Conservation (phyloP, 2,113 vertebrate species). For the Paraplagusia blochii region DNA sequence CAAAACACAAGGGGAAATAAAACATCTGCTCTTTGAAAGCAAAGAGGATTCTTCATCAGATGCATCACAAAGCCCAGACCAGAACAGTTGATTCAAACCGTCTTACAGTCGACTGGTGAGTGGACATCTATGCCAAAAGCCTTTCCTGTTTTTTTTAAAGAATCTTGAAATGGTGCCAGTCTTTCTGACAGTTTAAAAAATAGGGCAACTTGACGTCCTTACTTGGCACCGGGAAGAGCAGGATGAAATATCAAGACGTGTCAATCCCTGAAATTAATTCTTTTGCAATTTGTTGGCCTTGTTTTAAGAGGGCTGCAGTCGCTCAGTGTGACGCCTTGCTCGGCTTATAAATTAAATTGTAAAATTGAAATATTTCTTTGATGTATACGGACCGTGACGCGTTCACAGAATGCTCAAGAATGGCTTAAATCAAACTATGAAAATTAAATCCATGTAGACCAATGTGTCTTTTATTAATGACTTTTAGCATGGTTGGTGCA, state of each 20-base stretch:
- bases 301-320: slow-evolving; percentile 16
- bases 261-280: slow-evolving; percentile 35
- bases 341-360: slow-evolving; percentile 22
- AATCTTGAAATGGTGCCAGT: slow-evolving; percentile 40
- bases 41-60: slow-evolving; percentile 26
- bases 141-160: slow-evolving; percentile 31
- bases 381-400: slow-evolving; percentile 20
- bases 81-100: slow-evolving; percentile 41
- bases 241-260: slow-evolving; percentile 23
- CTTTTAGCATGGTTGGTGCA: slow-evolving; percentile 12
- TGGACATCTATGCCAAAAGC: slow-evolving; percentile 37
- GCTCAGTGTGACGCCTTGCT: slow-evolving; percentile 3
- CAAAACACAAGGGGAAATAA: neutral
- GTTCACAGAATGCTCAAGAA: slow-evolving; percentile 11
- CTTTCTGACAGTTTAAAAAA: slow-evolving; percentile 39
- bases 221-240: slow-evolving; percentile 22
- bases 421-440: slow-evolving; percentile 24
- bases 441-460: slow-evolving; percentile 24
- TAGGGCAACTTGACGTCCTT: slow-evolving; percentile 42
- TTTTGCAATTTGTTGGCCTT: slow-evolving; percentile 17
- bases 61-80: slow-evolving; percentile 28
- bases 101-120: slow-evolving; percentile 30
- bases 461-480: slow-evolving; percentile 36
- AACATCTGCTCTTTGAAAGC: slow-evolving; percentile 13
- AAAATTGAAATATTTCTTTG: slow-evolving; percentile 17